Conservation (phyloP, 2,797 vertebrate species). For the Dendrocincla fuliginosa region DNA sequence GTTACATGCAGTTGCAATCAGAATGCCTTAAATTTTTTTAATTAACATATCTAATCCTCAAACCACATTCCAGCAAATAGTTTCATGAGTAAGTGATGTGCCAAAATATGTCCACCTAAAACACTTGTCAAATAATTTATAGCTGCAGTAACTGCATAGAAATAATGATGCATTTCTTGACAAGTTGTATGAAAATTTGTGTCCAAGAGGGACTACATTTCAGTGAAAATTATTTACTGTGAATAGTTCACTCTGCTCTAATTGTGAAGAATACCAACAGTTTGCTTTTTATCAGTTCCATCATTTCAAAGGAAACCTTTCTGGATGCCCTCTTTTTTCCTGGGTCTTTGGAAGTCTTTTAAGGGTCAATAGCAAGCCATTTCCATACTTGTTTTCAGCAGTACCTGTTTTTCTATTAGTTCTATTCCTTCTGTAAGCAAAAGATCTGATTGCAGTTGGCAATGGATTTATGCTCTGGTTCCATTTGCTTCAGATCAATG, state of each 20-base stretch:
- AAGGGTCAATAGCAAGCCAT: neutral
- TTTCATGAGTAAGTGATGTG: neutral
- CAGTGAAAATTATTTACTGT: neutral
- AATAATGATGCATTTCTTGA: neutral
- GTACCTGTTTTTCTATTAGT: neutral
- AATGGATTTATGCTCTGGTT: conserved; percentile 6
- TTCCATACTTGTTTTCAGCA: neutral
- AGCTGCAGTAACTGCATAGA: neutral
- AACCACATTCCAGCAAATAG: neutral
- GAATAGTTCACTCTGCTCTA: neutral
- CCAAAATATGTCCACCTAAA: neutral
- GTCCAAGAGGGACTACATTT: neutral
- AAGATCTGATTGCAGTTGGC: conserved; percentile 36
- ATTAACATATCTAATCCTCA: neutral
- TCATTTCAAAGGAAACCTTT: neutral
- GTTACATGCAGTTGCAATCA: neutral
- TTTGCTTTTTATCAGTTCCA: neutral
- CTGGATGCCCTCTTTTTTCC: neutral
- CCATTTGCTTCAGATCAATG: conserved; percentile 47
- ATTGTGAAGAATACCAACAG: neutral
- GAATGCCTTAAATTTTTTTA: neutral
- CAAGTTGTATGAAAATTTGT: neutral
- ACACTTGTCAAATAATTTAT: neutral
- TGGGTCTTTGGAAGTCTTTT: neutral
- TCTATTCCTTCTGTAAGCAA: neutral